Evolutionary conservation across 1,140 invertebrate genomes (phyloP).

Genomic region (Muscidifurax raptorellus): DNA sequence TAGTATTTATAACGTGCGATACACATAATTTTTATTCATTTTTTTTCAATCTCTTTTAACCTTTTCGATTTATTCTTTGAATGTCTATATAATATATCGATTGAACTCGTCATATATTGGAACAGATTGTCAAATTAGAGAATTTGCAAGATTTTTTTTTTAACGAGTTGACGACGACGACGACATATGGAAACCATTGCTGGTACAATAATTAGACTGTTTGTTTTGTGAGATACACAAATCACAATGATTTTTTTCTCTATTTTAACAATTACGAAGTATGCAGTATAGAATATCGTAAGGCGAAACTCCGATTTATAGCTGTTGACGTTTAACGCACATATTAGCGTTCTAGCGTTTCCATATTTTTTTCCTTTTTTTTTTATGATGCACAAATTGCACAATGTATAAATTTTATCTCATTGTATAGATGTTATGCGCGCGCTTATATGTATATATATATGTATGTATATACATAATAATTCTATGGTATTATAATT

Average conservation of each 20-base stretch:
- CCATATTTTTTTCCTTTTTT: background rate
- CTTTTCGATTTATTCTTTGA: slow-evolving; percentile 18
- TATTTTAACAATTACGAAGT: background rate
- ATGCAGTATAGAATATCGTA: background rate
- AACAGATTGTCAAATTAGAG: background rate
- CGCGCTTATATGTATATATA: background rate
- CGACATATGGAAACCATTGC: background rate
- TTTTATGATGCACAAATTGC: background rate
- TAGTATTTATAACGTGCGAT: background rate
- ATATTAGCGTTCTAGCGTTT: background rate
- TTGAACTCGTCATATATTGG: background rate
- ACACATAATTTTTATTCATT: background rate
- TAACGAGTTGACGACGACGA: slow-evolving; percentile 1
- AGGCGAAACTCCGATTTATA: background rate
- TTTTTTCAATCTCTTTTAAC: background rate
- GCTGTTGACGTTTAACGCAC: background rate
- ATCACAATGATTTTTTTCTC: slow-evolving; percentile 10
- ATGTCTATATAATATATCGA: background rate
- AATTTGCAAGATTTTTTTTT: background rate
- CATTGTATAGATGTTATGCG: background rate
- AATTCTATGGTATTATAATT: slow-evolving; percentile 22
- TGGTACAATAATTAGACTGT: background rate
- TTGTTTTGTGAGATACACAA: background rate
- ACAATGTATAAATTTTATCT: slow-evolving; percentile 10
- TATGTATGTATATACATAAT: background rate